phyloP scores from a whole-genome alignment of 2,888 invertebrate genomes.

The Nephrotoma appendiculata region DNA sequence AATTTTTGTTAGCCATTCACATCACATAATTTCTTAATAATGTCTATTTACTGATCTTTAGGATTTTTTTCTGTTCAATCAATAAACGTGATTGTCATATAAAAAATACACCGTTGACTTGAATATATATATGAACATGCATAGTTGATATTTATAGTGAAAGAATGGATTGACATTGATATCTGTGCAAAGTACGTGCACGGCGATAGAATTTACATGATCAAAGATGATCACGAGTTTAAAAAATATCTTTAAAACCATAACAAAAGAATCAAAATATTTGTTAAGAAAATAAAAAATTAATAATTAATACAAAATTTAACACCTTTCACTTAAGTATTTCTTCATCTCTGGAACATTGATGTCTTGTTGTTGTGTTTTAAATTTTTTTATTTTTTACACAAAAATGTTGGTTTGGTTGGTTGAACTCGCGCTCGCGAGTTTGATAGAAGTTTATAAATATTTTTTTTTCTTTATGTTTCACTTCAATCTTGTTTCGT shows the following conservation, averaged over 20 bases:
- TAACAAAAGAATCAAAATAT: background rate
- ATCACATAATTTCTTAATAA: background rate
- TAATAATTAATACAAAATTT: background rate
- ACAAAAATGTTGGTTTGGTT: slow-evolving; percentile 4
- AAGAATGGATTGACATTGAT: background rate
- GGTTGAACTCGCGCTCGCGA: slow-evolving; percentile 1
- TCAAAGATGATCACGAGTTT: background rate
- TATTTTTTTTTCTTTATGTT: background rate
- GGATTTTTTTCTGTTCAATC: background rate
- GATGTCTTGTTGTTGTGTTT: background rate
- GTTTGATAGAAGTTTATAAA: background rate
- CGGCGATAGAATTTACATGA: background rate
- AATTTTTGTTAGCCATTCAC: background rate
- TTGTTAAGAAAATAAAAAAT: background rate
- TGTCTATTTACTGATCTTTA: background rate
- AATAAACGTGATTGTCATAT: background rate
- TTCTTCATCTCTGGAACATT: background rate
- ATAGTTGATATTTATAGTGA: background rate
- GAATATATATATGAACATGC: background rate
- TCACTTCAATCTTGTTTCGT: slow-evolving; percentile 1
- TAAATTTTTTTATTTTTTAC: background rate
- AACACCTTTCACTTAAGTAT: slow-evolving; percentile 3
- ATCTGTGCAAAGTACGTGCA: background rate
- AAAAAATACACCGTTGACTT: background rate
- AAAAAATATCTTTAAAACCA: background rate